Evolutionary conservation across 2,888 invertebrate species (phyloP), one percentile per base, ranked within the genome.

Genomic region (Exocentrus adspersus): DNA sequence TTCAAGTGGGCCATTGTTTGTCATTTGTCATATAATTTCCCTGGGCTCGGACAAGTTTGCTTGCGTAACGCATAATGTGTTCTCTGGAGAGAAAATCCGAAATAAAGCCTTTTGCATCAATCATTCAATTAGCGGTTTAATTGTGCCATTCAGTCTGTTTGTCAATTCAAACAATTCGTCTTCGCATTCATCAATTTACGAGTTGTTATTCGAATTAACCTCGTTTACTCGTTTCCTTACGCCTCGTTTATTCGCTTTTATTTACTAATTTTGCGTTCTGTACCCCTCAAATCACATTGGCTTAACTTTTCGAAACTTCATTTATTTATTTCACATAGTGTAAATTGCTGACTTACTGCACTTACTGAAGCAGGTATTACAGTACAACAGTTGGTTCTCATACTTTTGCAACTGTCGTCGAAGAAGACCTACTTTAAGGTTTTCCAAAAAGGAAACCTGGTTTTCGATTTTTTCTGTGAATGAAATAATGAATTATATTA

Each of bases 101-200:
- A 48, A 68, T 62, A 71, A 73, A 71, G 75, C 77, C 74, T 72
- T 76, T 78, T 77, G 77, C 79, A 80, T 80, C 80, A 81, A 81
- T 81, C 80, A 81, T 81, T 80, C 78, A 78, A 81, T 81, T 81
- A 81, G 76, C 76, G 77, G 79, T 79, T 80, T 81, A 81, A 81
- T 81, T 81, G 80, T 78, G 78, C 81, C 75, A 81, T 81, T 81
- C 80, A 81, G 79, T 79, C 77, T 79, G 78, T 80, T 80, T 80
- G 79, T 79, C 79, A 79, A 78, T 79, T 79, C 75, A 77, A 79
- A 79, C 77, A 73, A 76, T 77, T 77, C 77, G 73, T 68, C 74
- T 74, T 73, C 77, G 77, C 78, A 80, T 80, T 79, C 78, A 78
- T 79, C 80, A 79, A 79, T 79, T 79, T 78, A 71, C 67, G 60